Base-by-base conservation (phyloP, 2,797 vertebrate genomes). In the Denticeps clupeoides region DNA sequence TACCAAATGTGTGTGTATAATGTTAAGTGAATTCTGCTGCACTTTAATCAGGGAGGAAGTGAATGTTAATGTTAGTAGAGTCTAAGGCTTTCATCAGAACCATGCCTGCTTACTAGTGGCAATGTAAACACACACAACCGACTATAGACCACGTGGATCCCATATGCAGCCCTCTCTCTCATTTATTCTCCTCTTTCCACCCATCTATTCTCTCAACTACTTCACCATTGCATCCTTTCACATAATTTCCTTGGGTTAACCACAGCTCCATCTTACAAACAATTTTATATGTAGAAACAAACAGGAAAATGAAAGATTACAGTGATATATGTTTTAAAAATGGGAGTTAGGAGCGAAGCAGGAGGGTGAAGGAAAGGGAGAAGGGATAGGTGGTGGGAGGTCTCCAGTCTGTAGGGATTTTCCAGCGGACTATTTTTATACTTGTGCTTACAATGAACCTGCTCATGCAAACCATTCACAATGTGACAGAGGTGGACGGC, bases 371-470 rank as follows among this genome's bases (percentile, higher is more conserved):
- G 21, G 18, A 18, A 38, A 9, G 38, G 35, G 38, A 18, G 16
- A 10, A 18, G 38, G 35, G 10, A 38, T 38, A 35, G 38, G 13
- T 32, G 32, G 35, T 35, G 35, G 35, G 35, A 38, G 35, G 35
- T 35, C 35, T 38, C 35, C 9, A 21, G 35, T 38, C 18, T 2
- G 41, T 51, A 21, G 40, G 49, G 41, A 51, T 51, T 51, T 51
- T 51, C 40, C 41, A 51, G 32, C 16, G 33, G 28, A 21, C 12
- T 43, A 32, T 51, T 32, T 43, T 51, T 43, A 51, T 22, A 5
- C 40, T 24, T 10, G 38, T 38, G 35, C 26, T 25, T 33, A 25
- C 35, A 51, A 29, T 47, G 40, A 6, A 37, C 22, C 19, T 31
- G n/a, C 15, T 28, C 15, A 21, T 32, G 19, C 15, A 21, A 44